Conservation (phyloP, 2,113 vertebrate genomes). For the Mesembrinibis cayennensis region DNA sequence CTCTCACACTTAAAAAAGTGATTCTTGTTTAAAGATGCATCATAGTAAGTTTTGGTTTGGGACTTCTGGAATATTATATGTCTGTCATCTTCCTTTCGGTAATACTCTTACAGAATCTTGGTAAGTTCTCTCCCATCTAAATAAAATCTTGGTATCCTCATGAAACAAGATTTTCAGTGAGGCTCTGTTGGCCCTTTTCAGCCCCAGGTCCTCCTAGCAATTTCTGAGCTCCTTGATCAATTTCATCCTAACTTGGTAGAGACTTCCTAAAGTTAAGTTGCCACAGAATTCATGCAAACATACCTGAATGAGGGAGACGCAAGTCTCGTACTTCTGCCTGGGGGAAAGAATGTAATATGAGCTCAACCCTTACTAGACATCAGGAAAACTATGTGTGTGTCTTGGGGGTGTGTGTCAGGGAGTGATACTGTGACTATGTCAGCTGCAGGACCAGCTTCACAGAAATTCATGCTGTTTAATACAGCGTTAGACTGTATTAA, state of each 20-base stretch:
- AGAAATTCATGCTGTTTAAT: neutral
- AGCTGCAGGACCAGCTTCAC: neutral
- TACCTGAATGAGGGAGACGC: neutral
- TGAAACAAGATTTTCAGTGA: neutral
- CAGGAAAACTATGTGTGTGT: neutral
- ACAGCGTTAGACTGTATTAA: neutral
- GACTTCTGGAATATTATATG: neutral
- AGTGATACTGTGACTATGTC: neutral
- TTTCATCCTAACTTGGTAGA: neutral
- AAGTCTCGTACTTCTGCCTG: neutral
- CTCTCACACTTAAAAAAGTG: neutral
- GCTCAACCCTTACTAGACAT: neutral
- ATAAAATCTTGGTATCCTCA: neutral
- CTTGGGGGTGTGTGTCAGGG: neutral
- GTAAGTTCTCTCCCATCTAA: neutral
- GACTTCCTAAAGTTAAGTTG: neutral
- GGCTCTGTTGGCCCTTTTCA: neutral
- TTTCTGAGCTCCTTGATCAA: neutral
- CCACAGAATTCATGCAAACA: neutral
- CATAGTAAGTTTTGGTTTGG: neutral
- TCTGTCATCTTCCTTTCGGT: neutral
- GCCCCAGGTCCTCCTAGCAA: neutral
- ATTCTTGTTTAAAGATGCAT: neutral
- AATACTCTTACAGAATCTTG: neutral
- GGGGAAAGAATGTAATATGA: neutral